Base-by-base conservation (phyloP, 2,113 vertebrate genomes). In the Tachuris rubrigastra region DNA sequence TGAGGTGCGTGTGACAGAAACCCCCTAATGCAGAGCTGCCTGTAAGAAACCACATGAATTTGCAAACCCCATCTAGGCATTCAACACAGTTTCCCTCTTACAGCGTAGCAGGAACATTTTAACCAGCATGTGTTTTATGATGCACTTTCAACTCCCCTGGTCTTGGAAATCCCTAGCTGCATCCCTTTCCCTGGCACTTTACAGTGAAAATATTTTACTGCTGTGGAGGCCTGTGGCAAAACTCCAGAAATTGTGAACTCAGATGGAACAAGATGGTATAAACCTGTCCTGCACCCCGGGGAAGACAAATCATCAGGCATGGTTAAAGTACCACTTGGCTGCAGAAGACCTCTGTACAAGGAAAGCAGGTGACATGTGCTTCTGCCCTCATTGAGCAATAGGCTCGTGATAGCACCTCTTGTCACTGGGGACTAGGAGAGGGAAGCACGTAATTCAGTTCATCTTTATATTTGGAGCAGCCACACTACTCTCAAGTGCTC, bases 41-140 rank as follows among this genome's bases (percentile, higher is more conserved):
- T 7, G 25, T 9, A 7, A 3, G 30, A 17, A 76, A 55, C 21
- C 1, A 0, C 13, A 14, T 0, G 1, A 18, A 69, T 31, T 27
- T 73, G 58, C 44, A 44, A 60, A 50, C 10, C 25, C 9, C 0
- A 0, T 35, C 20, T 4, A 31, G 35, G 25, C 28, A 31, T 15
- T 28, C 25, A 53, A 23, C 27, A 46, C 21, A 56, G 59, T 42
- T 78, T 72, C 21, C 9, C 9, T 72, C 41, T 37, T 3, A 23
- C 0, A 74, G 46, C 4, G 2, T 3, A 21, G 28, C 71, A 59
- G 56, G 31, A 85, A 44, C 0, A 2, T 55, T 82, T 74, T 49
- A 68, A 69, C 5, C 4, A 1, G 20, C 15, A 35, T 1, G 0
- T 68, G 41, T 53, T 73, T 88, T 59, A 53, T 15, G 25, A n/a